Evolutionary conservation across 1,140 invertebrate species (phyloP), one percentile per base, ranked within the genome.

Genomic region (Panagrolaimus sp.): DNA sequence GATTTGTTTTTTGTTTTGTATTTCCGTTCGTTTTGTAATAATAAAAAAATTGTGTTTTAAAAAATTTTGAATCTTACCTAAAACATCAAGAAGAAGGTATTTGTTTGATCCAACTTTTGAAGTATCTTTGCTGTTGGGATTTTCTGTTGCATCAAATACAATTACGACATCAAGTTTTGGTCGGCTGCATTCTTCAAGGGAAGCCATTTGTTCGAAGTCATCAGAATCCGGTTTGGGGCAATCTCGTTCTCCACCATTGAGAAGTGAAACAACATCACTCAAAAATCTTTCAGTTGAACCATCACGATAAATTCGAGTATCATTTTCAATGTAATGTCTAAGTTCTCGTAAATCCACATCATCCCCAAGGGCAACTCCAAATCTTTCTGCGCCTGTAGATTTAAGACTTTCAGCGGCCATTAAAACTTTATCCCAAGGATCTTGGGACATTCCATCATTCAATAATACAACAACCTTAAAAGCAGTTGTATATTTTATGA

Each of bases 371-470:
- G 78, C 78, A n/a, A 80, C 80, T 24, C 78, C 80, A 69, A 83
- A 80, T 38, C 72, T 52, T 46, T 81, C 78, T 43, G 78, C 78
- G 10, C 70, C 48, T 15, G 76, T 70, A n/a, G 67, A 43, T 7
- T 70, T 70, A 21, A 80, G 68, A 21, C 47, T 44, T 17, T 70
- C 47, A 62, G 76, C 79, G 9, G 68, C 65, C 28, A 64, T 21
- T 24, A 74, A 21, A 8, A 80, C 78, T 32, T 65, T 63, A 17
- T 80, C 78, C 78, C 78, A 80, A 6, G 44, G 63, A 52, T 80
- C 80, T 46, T 80, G 78, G 17, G 69, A 74, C 75, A 80, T 82
- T 47, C 78, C 78, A 65, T 80, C 78, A 65, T 80, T 80, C 78
- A 80, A 79, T 24, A 80, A 46, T 24, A 80, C 70, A 1, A 80